phyloP scores from a whole-genome alignment of 2,113 vertebrate species.

The Calidris pugnax region DNA sequence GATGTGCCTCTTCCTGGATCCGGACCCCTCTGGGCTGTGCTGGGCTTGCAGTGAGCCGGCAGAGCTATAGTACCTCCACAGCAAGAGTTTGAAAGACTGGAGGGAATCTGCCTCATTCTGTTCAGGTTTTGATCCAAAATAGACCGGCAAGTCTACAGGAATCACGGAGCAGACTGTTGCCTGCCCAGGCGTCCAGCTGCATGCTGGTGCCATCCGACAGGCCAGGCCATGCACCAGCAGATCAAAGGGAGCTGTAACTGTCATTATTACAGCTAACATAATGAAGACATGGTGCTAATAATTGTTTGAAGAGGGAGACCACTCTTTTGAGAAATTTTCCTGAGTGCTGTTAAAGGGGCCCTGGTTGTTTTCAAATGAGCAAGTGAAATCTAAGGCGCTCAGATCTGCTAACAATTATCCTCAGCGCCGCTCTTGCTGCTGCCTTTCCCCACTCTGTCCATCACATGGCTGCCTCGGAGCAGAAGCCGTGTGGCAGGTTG shows the following conservation, averaged over 20 bases:
- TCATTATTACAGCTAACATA: background rate
- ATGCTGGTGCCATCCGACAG: background rate
- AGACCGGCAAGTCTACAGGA: background rate
- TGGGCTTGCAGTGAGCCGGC: background rate
- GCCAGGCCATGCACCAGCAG: background rate
- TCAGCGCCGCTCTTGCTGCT: background rate
- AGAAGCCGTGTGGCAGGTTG: background rate
- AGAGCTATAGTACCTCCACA: background rate
- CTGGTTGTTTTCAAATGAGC: background rate
- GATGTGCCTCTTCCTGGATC: background rate
- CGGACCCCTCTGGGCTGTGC: background rate
- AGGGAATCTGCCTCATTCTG: background rate
- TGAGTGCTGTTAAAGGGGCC: background rate
- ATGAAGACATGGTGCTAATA: background rate
- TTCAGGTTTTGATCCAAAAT: background rate
- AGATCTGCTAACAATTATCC: constrained; percentile 34
- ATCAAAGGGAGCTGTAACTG: background rate
- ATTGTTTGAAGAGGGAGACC: background rate
- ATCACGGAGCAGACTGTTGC: background rate
- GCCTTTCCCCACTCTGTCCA: background rate
- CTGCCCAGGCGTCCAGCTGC: background rate
- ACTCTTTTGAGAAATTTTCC: background rate
- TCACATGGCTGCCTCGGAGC: background rate
- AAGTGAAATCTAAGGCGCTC: background rate
- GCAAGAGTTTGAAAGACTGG: background rate